Conservation (phyloP, 2,113 vertebrate genomes). For the Notarius quadriscutis region DNA sequence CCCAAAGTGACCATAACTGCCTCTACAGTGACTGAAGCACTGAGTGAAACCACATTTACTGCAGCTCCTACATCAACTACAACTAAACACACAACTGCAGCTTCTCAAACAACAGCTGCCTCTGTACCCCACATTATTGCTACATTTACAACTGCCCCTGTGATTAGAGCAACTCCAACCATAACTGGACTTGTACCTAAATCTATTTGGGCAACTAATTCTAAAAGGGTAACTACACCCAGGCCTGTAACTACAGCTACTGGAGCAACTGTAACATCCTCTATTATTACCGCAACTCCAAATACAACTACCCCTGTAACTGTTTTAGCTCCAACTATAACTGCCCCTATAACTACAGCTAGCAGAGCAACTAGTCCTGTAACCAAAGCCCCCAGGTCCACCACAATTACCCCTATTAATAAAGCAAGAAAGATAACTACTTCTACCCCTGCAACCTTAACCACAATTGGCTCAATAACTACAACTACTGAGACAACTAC, state of each 20-base stretch:
- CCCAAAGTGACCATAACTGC: not conserved
- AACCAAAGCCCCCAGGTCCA: no score
- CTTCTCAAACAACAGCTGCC: not conserved
- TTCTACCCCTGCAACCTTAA: not conserved
- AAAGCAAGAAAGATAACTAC: not conserved
- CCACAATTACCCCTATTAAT: not conserved
- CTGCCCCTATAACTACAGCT: not conserved
- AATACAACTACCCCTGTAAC: not conserved
- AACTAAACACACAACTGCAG: not conserved
- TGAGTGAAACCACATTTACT: slow-evolving; percentile 1
- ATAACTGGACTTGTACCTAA: not conserved
- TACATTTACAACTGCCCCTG: not conserved
- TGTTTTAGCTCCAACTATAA: not conserved
- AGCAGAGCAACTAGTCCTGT: not conserved
- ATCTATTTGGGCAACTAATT: not conserved
- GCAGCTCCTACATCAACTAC: not conserved
- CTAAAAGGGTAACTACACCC: not conserved
- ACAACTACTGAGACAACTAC: not conserved
- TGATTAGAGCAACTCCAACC: not conserved
- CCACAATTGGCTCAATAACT: not conserved
- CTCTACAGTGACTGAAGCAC: not conserved
- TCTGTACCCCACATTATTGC: not conserved
- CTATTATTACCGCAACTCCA: not conserved
- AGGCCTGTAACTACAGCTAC: not conserved
- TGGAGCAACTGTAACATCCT: not conserved